phyloP scores from a whole-genome alignment of 1,140 invertebrate genomes.

The Hestina assimilis region DNA sequence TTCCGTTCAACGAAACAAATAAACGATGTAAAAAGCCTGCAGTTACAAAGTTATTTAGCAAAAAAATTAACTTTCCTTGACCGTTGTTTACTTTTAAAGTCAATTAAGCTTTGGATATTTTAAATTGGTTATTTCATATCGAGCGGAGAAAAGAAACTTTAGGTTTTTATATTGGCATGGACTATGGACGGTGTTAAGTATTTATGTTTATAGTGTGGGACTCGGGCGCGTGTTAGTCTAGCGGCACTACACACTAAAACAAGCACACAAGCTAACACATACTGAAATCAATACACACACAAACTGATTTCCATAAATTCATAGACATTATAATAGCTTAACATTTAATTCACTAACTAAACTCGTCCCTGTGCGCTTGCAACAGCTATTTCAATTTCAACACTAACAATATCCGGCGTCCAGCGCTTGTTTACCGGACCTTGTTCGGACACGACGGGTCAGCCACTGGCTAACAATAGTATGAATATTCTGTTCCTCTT shows the following conservation, averaged over 20 bases:
- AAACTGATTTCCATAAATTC: too few species aligned
- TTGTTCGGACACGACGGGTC: background rate
- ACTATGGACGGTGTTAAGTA: background rate
- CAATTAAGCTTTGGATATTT: constrained; percentile 19
- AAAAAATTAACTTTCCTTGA: constrained; percentile 41
- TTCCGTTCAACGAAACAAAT: constrained; percentile 53
- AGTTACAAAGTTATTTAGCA: constrained; percentile 53
- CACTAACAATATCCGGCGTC: background rate
- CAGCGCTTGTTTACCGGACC: background rate
- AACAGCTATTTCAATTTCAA: constrained; percentile 1
- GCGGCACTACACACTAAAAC: too few species aligned
- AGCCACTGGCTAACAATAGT: background rate
- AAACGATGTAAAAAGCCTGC: constrained; percentile 41
- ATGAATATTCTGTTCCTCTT: background rate
- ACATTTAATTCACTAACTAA: background rate
- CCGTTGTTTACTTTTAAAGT: constrained; percentile 30
- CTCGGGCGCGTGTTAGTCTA: too few species aligned
- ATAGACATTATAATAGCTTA: too few species aligned
- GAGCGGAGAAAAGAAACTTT: background rate
- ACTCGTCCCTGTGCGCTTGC: background rate
- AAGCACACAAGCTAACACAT: too few species aligned
- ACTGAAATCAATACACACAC: too few species aligned
- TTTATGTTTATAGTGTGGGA: too few species aligned
- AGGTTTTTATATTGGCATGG: background rate
- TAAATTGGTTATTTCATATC: constrained; percentile 1